Evolutionary conservation across 2,113 vertebrate species (phyloP).

Genomic region (Brachyhypopomus occidentalis): DNA sequence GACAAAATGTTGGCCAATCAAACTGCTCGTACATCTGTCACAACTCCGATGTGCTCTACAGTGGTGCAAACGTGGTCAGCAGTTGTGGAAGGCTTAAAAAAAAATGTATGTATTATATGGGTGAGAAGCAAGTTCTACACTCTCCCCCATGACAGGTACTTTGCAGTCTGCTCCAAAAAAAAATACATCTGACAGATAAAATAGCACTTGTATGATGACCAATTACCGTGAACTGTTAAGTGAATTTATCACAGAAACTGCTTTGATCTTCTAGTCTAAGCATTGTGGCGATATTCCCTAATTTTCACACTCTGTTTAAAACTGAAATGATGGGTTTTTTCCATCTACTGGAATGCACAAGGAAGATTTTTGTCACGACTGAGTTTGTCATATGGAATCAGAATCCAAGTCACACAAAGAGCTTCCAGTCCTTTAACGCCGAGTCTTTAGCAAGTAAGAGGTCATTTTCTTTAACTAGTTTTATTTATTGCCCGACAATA

Average conservation of each 20-base stretch:
- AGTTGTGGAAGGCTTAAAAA: too few species aligned
- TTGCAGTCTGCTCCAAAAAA: too few species aligned
- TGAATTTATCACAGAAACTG: background rate
- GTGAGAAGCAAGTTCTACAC: too few species aligned
- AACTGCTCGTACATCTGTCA: background rate
- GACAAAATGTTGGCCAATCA: background rate
- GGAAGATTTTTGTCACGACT: background rate
- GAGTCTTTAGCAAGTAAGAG: background rate
- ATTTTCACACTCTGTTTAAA: background rate
- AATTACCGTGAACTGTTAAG: too few species aligned
- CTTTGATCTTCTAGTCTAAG: background rate
- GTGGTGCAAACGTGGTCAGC: too few species aligned
- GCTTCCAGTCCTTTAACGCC: background rate
- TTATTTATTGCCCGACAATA: background rate
- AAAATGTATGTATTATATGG: too few species aligned
- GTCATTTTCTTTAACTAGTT: constrained; percentile 8
- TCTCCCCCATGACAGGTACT: too few species aligned
- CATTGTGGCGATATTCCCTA: background rate
- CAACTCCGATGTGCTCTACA: too few species aligned
- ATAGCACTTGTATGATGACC: too few species aligned
- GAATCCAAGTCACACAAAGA: background rate
- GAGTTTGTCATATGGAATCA: background rate
- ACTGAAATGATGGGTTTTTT: background rate
- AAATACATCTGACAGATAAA: too few species aligned
- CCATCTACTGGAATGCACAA: background rate